These are phyloP conservation scores for Tapera naevia DNA, from an alignment of 2,797 vertebrate species.

Conservation along the genomic window DNA sequence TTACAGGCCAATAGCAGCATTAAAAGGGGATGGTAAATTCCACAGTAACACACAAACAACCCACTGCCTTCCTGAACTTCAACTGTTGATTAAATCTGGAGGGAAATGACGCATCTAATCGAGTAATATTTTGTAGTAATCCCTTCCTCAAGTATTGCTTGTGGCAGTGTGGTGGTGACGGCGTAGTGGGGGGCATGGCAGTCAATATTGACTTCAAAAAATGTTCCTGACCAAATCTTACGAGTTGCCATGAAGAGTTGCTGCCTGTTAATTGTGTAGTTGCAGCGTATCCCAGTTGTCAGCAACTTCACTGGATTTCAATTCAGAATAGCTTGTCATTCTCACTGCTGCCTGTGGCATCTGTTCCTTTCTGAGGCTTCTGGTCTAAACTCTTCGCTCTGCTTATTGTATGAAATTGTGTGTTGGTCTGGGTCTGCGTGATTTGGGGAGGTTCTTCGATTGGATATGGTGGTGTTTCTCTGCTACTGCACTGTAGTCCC, in stretches of 20 bases:
- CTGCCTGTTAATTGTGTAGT: background rate
- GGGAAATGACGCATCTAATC: background rate
- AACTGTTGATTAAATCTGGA: background rate
- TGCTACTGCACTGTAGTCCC: background rate
- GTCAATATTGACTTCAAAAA: background rate
- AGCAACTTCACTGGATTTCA: background rate
- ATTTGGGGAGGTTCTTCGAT: background rate
- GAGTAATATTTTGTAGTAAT: background rate
- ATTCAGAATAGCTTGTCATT: background rate
- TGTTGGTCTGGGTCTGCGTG: background rate
- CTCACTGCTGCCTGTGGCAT: background rate
- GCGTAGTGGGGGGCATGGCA: background rate
- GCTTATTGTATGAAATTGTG: background rate
- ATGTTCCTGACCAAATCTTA: background rate
- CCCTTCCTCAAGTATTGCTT: background rate
- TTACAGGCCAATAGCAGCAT: background rate
- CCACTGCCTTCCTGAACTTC: background rate
- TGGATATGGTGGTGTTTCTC: background rate
- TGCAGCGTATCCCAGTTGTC: background rate
- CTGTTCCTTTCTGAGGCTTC: background rate
- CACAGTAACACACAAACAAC: background rate
- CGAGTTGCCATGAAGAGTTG: background rate
- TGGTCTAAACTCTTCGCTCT: background rate
- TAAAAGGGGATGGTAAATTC: background rate
- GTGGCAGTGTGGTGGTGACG: background rate